Base-by-base conservation (phyloP, 2,113 vertebrate genomes). In the Pelodiscus sinensis region DNA sequence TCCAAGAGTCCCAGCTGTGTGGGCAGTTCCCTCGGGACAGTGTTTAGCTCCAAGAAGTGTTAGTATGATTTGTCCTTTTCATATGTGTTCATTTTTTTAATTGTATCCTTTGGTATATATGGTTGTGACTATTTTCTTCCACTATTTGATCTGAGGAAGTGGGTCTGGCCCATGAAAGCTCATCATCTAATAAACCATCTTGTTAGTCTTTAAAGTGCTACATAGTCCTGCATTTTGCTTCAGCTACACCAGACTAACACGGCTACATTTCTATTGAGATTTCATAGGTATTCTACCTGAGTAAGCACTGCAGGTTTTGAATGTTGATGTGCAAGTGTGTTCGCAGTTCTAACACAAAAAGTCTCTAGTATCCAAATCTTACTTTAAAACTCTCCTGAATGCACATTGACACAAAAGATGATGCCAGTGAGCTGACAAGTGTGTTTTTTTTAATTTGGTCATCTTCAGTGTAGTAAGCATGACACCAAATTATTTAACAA, bases 31-130 rank as follows among this genome's bases (percentile, higher is more conserved):
- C 62, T 80, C n/a, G 0, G 0, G 89, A 52, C 91, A 86, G 55
- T 52, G 84, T 92, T 92, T 85, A 55, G 52, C 86, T 91, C 84
- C 78, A 44, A 88, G 82, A 90, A 84, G n/a, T 65, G 92, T 91
- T 50, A n/a, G 31, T 79, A 85, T n/a, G 35, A 21, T n/a, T n/a
- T n/a, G n/a, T n/a, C n/a, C n/a, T n/a, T n/a, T n/a, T n/a, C n/a
- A n/a, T n/a, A n/a, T n/a, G n/a, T n/a, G n/a, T n/a, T n/a, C n/a
- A n/a, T n/a, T n/a, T n/a, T n/a, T n/a, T n/a, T n/a, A n/a, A n/a
- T n/a, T n/a, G n/a, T n/a, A n/a, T n/a, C n/a, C n/a, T n/a, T n/a
- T n/a, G n/a, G n/a, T n/a, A n/a, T n/a, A n/a, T n/a, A n/a, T n/a
- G n/a, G n/a, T n/a, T n/a, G n/a, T n/a, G n/a, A n/a, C n/a, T n/a